Conservation (phyloP, 2,888 invertebrate species). For the Ectobius pallidus region DNA sequence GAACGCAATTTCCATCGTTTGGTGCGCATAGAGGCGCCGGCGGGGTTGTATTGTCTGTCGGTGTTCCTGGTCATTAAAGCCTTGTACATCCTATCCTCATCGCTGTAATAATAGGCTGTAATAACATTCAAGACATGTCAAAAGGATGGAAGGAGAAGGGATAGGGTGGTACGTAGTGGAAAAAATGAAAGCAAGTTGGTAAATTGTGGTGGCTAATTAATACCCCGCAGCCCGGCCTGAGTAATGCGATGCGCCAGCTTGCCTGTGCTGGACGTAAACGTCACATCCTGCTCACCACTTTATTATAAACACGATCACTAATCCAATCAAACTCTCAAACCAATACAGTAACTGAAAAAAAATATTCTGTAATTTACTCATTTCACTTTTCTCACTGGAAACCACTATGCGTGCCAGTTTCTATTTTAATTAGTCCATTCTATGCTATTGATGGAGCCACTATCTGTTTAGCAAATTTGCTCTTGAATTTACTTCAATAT, state of each 20-base stretch:
- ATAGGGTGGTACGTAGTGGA: not conserved
- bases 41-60: conserved; percentile 23
- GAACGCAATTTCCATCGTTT: conserved; percentile 14
- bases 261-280: not conserved
- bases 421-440: no score
- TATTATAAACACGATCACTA: no score
- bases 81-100: conserved; percentile 25
- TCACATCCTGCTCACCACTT: no score
- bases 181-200: conserved; percentile 22
- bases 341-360: no score
- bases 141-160: conserved; percentile 4
- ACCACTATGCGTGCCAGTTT: no score
- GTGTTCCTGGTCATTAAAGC: conserved; percentile 24
- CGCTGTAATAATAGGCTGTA: conserved; percentile 30
- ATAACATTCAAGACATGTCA: conserved; percentile 32
- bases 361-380: no score
- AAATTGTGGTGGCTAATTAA: conserved; percentile 30
- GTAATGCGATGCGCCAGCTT: conserved; percentile 9
- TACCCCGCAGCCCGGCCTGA: not conserved
- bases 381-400: no score
- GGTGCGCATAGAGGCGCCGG: conserved; percentile 10
- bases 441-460: no score
- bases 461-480: no score
- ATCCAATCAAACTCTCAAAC: no score
- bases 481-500: no score